Evolutionary conservation across 1,140 invertebrate species (phyloP).

Genomic region (Radopholus similis): DNA sequence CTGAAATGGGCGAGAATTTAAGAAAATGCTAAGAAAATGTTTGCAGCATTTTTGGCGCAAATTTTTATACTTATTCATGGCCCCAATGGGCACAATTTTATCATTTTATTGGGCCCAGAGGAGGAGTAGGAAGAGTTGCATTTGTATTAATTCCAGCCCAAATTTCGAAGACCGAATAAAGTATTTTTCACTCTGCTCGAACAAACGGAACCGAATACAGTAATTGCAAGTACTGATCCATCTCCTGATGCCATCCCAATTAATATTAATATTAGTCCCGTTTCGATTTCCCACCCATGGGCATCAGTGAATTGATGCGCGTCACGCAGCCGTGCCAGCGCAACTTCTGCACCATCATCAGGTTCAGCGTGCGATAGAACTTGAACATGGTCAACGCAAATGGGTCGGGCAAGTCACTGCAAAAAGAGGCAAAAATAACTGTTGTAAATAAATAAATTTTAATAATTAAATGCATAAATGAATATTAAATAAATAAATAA

Average conservation of each 20-base stretch:
- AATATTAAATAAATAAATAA: no score
- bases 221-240: no score
- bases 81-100: no score
- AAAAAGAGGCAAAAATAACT: constrained; percentile 28
- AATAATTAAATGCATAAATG: not conserved
- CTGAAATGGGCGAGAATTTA: constrained; percentile 10
- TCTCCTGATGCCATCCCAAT: no score
- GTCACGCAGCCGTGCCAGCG: constrained; percentile 60
- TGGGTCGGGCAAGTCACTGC: constrained; percentile 55
- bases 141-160: no score
- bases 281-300: not conserved
- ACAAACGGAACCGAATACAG: no score
- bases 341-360: constrained; percentile 59
- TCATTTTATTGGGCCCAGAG: no score
- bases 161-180: no score
- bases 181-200: not conserved
- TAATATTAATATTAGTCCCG: not conserved
- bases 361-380: constrained; percentile 58
- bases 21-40: constrained; percentile 2
- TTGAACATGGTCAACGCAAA: constrained; percentile 60
- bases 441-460: not conserved
- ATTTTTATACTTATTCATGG: no score
- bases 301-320: constrained; percentile 47
- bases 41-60: not conserved
- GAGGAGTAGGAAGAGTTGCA: no score